phyloP scores from a whole-genome alignment of 2,888 invertebrate species.

The Lordiphosa fenestrarum region DNA sequence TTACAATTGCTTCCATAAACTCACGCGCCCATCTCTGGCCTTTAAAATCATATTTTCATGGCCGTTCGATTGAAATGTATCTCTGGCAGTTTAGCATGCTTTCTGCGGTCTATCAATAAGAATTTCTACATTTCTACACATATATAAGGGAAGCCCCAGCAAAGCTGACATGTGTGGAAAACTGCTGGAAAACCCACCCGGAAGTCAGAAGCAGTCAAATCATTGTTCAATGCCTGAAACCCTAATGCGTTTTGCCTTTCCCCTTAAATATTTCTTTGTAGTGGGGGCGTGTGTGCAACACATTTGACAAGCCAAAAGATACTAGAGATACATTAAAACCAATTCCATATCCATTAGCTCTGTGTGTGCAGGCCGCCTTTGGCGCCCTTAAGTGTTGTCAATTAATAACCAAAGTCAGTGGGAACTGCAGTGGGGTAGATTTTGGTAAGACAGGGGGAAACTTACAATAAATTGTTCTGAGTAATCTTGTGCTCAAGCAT shows the following conservation, averaged over 20 bases:
- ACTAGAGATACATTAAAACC: constrained; percentile 44
- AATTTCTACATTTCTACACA: constrained; percentile 12
- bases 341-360: constrained; percentile 61
- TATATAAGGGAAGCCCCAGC: constrained; percentile 53
- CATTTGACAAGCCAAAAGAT: constrained; percentile 36
- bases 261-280: constrained; percentile 10
- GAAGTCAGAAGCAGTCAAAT: constrained; percentile 51
- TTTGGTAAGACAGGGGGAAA: constrained; percentile 9
- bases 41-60: constrained; percentile 22
- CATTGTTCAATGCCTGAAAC: constrained; percentile 19
- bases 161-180: constrained; percentile 39
- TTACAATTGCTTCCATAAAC: neutral
- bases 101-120: constrained; percentile 59
- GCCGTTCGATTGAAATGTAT: constrained; percentile 38
- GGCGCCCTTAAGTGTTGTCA: constrained; percentile 46
- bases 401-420: constrained; percentile 52
- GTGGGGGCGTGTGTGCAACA: constrained; percentile 33
- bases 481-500: no score
- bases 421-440: constrained; percentile 14
- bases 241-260: constrained; percentile 44
- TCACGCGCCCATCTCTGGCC: constrained; percentile 1
- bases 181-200: constrained; percentile 56
- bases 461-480: no score
- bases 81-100: constrained; percentile 36
- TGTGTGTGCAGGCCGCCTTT: constrained; percentile 7